phyloP scores from a whole-genome alignment of 2,113 vertebrate species.

The Dicentrarchus labrax region DNA sequence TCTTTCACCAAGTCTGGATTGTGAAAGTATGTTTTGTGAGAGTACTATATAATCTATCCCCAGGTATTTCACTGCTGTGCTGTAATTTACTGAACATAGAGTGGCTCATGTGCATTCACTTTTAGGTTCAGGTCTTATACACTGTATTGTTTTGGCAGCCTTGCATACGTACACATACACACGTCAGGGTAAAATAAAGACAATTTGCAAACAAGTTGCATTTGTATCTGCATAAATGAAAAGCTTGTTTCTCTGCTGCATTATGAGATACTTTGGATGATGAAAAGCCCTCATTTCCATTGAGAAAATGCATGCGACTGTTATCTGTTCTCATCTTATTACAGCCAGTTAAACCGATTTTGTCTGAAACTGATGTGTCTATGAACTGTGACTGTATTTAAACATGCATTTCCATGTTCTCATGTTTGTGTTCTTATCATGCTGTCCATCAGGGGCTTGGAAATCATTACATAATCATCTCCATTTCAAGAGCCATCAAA shows the following conservation, averaged over 20 bases:
- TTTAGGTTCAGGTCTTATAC: neutral
- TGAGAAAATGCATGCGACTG: conserved; percentile 29
- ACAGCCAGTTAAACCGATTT: conserved; percentile 15
- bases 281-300: conserved; percentile 18
- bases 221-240: conserved; percentile 45
- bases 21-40: conserved; percentile 7
- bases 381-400: conserved; percentile 40
- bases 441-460: conserved; percentile 60
- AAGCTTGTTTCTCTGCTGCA: conserved; percentile 21
- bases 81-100: conserved; percentile 11
- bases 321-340: conserved; percentile 28
- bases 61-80: neutral
- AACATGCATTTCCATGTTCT: conserved; percentile 53
- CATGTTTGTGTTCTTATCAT: conserved; percentile 58
- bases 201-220: conserved; percentile 20
- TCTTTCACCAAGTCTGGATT: conserved; percentile 32
- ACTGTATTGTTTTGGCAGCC: conserved; percentile 18
- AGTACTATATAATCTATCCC: neutral
- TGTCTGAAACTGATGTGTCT: conserved; percentile 15
- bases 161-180: neutral
- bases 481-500: conserved; percentile 64
- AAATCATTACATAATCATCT: conserved; percentile 60
- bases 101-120: conserved; percentile 24
- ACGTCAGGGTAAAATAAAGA: conserved; percentile 16
- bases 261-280: conserved; percentile 16